phyloP scores from a whole-genome alignment of 2,113 vertebrate genomes.

The Phoenicopterus ruber region DNA sequence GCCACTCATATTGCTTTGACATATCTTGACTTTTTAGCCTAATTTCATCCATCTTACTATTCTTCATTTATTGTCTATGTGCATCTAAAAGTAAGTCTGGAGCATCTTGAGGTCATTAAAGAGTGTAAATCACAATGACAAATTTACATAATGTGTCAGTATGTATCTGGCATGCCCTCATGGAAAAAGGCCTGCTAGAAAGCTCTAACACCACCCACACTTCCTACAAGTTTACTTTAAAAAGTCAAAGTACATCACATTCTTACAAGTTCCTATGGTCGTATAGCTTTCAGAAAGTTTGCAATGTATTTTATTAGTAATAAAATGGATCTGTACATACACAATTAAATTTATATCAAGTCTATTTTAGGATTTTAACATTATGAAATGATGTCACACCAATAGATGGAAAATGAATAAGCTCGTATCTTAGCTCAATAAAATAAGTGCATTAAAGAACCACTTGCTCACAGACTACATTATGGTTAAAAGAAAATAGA shows the following conservation, averaged over 20 bases:
- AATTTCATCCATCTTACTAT: constrained; percentile 8
- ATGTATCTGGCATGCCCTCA: background rate
- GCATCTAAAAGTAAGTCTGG: background rate
- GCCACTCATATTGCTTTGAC: constrained; percentile 20
- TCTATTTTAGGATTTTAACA: background rate
- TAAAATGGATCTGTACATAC: background rate
- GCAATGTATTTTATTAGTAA: background rate
- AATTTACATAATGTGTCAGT: constrained; percentile 25
- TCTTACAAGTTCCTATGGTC: background rate
- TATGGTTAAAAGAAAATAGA: background rate
- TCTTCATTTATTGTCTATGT: background rate
- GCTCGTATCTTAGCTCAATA: background rate
- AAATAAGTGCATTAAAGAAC: background rate
- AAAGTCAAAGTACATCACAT: background rate
- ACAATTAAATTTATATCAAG: background rate
- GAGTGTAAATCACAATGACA: constrained; percentile 18
- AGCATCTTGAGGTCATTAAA: constrained; percentile 46
- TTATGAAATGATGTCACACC: background rate
- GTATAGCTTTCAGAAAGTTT: background rate
- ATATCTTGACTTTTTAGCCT: constrained; percentile 35
- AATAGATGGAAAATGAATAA: background rate
- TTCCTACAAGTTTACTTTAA: background rate
- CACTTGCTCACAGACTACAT: background rate
- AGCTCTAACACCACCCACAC: background rate
- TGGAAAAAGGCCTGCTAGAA: background rate